Base-by-base conservation (phyloP, 2,888 invertebrate species). In the Agrotis segetum region DNA sequence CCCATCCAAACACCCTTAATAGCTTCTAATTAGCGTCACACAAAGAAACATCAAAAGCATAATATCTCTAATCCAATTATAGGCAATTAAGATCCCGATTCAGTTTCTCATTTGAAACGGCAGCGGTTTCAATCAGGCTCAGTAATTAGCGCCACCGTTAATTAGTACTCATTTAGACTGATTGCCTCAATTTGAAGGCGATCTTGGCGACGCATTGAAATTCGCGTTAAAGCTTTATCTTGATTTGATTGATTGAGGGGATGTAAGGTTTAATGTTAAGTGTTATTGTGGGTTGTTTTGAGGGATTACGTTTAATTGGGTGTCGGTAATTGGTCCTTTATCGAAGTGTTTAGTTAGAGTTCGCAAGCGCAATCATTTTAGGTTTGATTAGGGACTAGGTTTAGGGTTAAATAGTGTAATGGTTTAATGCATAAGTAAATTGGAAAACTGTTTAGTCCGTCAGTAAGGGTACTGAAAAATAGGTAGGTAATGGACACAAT, bases 101-200 rank as follows among this genome's bases (percentile, higher is more conserved):
- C 87, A 73, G 73, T 78, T 77, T 75, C 83, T 74, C 81, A 72
- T 85, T 75, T 53, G 85, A 82, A 86, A 82, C 85, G 83, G 85
- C 81, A 83, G 85, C 81, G 83, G 74, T 82, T 85, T 83, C 88
- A 89, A 89, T 89, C 88, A 85, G 75, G 62, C 74, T 11, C 60
- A 61, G 90, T 89, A 90, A 90, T 90, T 89, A 89, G 88, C 66
- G 75, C 71, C 59, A 46, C 68, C 59, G 65, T 74, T 85, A 87
- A 85, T 85, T 85, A 87, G 85, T 46, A 24, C 82, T 85, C 84
- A 85, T 85, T 73, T 85, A 77, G 74, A 67, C 84, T 82, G 82
- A 87, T 87, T 87, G 84, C 85, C 67, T 72, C 76, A 79, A 79
- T 71, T 87, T 77, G 66, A 74, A 71, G 85, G 56, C 72, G 69